Conservation (phyloP, 1,140 invertebrate species). For the Drosophila ananassae region DNA sequence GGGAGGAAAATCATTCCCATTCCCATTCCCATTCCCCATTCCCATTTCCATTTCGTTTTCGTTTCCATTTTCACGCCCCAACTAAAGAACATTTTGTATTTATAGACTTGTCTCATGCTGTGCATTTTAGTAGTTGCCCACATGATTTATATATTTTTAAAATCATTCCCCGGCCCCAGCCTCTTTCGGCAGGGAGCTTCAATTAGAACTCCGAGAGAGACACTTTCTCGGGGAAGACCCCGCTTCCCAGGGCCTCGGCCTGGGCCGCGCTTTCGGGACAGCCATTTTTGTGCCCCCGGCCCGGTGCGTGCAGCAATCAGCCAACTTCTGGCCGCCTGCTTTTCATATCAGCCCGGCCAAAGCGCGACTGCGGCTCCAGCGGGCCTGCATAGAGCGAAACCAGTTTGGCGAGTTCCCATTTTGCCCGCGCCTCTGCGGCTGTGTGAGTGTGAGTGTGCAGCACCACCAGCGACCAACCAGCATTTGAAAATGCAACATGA, state of each 20-base stretch:
- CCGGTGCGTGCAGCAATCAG: slow-evolving; percentile 74
- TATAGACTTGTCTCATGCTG: slow-evolving; percentile 83
- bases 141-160: slow-evolving; percentile 84
- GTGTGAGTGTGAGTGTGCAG: slow-evolving; percentile 56
- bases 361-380: slow-evolving; percentile 72
- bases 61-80: slow-evolving; percentile 64
- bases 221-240: not conserved
- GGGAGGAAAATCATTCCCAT: slow-evolving; percentile 51
- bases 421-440: slow-evolving; percentile 12
- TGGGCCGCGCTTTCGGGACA: slow-evolving; percentile 31
- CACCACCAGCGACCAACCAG: slow-evolving; percentile 71
- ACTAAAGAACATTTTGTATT: slow-evolving; percentile 53
- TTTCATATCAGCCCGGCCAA: slow-evolving; percentile 73
- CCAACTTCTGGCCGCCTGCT: slow-evolving; percentile 37
- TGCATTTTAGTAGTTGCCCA: slow-evolving; percentile 78
- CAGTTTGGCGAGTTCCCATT: slow-evolving; percentile 73
- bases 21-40: slow-evolving; percentile 31
- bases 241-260: too few species aligned
- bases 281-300: slow-evolving; percentile 59
- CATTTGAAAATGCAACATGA: slow-evolving; percentile 82
- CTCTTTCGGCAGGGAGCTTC: slow-evolving; percentile 25
- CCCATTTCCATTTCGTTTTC: slow-evolving; percentile 44
- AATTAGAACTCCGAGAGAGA: slow-evolving; percentile 39
- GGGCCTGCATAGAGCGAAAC: slow-evolving; percentile 68
- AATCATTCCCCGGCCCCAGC: slow-evolving; percentile 44